Base-by-base conservation (phyloP, 2,113 vertebrate species). In the Lates calcarifer region DNA sequence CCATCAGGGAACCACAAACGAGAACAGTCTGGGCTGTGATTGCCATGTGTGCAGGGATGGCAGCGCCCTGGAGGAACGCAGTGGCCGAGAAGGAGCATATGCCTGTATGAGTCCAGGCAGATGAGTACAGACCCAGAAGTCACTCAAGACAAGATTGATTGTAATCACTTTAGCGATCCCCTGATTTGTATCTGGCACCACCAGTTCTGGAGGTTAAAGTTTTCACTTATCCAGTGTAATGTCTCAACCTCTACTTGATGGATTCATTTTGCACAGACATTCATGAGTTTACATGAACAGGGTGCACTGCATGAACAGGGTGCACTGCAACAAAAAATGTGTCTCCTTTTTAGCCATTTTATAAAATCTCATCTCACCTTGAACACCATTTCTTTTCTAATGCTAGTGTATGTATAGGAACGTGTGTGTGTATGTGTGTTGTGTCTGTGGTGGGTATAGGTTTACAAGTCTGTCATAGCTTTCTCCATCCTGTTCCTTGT, bases 361-460 rank as follows among this genome's bases (percentile, higher is more conserved):
- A 11, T 66, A 45, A 66, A 64, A 57, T 37, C 49, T 24, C 49
- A 18, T 31, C 4, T 62, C 31, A 47, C 24, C 22, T 31, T 51
- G 12, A 74, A 37, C 11, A 2, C 10, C 11, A 18, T 57, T 39
- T n/a, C 22, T 35, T 56, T 29, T 31, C 11, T 9, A 10, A 28
- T n/a, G 24, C 7, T 10, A 2, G 12, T 37, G 20, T 12, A 11
- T 61, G 58, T 66, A 43, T 17, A 43, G 41, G 15, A 43, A 49
- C 6, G 57, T 20, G 10, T 72, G 61, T 66, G 49, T 45, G 13
- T 14, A 20, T 45, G 17, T 15, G 56, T 31, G n/a, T 56, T 2
- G 56, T 72, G 39, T 74, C 22, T 60, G 65, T 69, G 26, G 29
- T 72, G 41, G 49, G 13, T 67, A 15, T 53, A 15, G 7, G 15